Percentiles rank a stretch among this genome's conserved stretches.
Evolutionary conservation across 2,888 invertebrate species (phyloP).

Genomic region (Orthosia cruda): DNA sequence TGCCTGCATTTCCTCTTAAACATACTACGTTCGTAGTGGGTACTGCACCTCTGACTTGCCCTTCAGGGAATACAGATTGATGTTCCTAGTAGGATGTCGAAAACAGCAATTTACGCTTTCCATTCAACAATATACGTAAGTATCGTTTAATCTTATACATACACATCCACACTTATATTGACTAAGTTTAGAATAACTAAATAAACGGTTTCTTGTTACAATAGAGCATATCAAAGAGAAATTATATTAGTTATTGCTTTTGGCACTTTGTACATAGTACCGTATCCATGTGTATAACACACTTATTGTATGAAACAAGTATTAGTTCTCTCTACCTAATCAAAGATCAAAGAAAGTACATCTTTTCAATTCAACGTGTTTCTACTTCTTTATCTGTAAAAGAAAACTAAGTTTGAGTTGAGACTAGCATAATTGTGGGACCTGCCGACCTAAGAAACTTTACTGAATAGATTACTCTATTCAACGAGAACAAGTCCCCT

Average conservation of each 20-base stretch:
- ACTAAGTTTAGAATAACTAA: not conserved
- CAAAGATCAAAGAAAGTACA: conserved; percentile 35
- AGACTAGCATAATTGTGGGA: conserved; percentile 45
- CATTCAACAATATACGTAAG: not conserved
- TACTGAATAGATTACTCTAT: conserved; percentile 48
- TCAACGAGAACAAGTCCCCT: conserved; percentile 21
- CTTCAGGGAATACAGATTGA: too few relatives aligned
- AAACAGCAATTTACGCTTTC: not conserved
- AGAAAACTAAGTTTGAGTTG: conserved; percentile 43
- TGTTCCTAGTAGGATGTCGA: too few relatives aligned
- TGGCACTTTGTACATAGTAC: not conserved
- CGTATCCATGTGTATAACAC: not conserved
- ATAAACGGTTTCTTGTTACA: not conserved
- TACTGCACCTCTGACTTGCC: too few relatives aligned
- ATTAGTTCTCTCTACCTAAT: conserved; percentile 1
- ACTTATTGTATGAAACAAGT: conserved; percentile 5
- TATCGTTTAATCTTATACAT: not conserved
- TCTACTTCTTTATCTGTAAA: conserved; percentile 21
- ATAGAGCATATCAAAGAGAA: not conserved
- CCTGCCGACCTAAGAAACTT: conserved; percentile 52
- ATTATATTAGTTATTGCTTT: not conserved
- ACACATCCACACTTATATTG: not conserved
- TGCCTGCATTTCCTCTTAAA: too few relatives aligned
- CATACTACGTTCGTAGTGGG: too few relatives aligned
- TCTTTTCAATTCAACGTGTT: conserved; percentile 48